Percentiles rank a stretch among this genome's conserved stretches.
These are phyloP conservation scores for Nasua narica DNA, from an alignment of 2,797 vertebrate species.

Conservation along the genomic window DNA sequence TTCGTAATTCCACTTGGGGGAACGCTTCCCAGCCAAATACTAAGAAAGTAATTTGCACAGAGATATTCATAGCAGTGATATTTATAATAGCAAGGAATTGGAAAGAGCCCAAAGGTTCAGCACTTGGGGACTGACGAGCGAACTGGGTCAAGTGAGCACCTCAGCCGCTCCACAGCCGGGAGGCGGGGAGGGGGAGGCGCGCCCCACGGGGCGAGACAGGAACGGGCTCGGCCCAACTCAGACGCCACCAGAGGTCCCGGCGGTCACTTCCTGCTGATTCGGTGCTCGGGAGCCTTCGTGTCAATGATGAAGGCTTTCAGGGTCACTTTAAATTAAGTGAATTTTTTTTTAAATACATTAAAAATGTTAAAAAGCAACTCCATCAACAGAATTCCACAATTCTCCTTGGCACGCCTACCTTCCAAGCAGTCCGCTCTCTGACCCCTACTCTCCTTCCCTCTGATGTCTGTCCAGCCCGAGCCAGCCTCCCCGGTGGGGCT, in stretches of 20 bases:
- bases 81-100: constrained; percentile 72
- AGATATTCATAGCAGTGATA: constrained; percentile 74
- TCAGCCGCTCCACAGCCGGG: neutral
- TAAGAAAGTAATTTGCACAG: constrained; percentile 71
- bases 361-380: neutral
- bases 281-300: neutral
- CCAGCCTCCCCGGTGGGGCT: neutral
- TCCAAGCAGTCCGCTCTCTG: neutral
- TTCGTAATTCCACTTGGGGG: constrained; percentile 51
- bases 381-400: neutral
- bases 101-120: constrained; percentile 63
- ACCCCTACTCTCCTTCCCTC: neutral
- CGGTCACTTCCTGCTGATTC: neutral
- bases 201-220: neutral
- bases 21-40: constrained; percentile 70
- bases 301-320: constrained; percentile 22
- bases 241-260: neutral
- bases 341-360: neutral
- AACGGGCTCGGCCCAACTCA: neutral
- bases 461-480: neutral
- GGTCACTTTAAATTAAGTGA: constrained; percentile 51
- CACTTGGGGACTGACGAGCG: constrained; percentile 42
- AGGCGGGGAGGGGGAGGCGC: rapidly evolving
- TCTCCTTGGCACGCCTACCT: neutral
- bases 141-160: constrained; percentile 59